Base-by-base conservation (phyloP, 2,888 invertebrate genomes). In the Adelognathus sp. region DNA sequence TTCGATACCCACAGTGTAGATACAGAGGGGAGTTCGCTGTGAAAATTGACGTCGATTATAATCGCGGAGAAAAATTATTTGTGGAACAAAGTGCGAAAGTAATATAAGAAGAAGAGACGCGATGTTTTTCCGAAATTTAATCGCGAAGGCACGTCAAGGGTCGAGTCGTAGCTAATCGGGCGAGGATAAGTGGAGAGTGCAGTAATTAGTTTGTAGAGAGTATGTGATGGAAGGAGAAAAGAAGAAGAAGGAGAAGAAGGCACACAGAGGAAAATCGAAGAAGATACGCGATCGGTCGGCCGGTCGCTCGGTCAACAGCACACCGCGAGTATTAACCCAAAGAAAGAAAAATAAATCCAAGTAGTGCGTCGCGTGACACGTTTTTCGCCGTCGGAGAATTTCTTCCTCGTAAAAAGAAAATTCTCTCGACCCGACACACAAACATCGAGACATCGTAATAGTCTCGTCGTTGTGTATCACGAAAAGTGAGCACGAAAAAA, bases 281-380 rank as follows among this genome's bases (percentile, higher is more conserved):
- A 29, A 61, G 61, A 50, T 31, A 50, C 44, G 56, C 50, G 75
- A 79, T 67, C 61, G 79, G 33, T 71, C 74, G 79, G 36, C 46
- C 70, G 44, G 63, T 75, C 70, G 69, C 69, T 78, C 79, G 79
- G 70, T 79, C 75, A 75, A 76, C 54, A 11, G 9, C 72, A 76
- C 72, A n/a, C n/a, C n/a, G n/a, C n/a, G 76, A 79, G 76, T 79
- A 79, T 79, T 79, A 79, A 79, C 76, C 79, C 79, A 79, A 79
- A 76, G 79, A 73, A 73, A 76, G 58, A 56, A 4, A 44, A 44
- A 21, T 3, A 27, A 31, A 31, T 56, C 60, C 61, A 46, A 79
- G 75, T 79, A 79, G 74, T 71, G 70, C 70, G 56, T 54, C 71
- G 75, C 79, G 75, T 60, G 63, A 64, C 21, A 50, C 50, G 21